phyloP scores from a whole-genome alignment of 2,888 invertebrate genomes.

The Alloplasta piceator region DNA sequence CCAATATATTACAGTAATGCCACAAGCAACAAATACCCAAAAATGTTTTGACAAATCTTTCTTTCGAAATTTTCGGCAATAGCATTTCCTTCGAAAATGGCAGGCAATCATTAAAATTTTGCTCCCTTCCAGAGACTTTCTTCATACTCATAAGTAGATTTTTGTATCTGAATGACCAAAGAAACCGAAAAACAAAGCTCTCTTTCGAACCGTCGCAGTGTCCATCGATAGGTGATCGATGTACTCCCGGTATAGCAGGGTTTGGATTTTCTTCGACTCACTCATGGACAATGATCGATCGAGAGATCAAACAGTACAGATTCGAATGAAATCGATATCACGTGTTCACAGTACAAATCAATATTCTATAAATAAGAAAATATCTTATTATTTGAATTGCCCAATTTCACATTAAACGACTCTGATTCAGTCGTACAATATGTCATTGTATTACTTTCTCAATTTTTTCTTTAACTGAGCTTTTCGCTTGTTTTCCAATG shows the following conservation, averaged over 20 bases:
- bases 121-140: no score
- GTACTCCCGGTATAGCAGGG: slow-evolving; percentile 20
- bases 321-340: slow-evolving; percentile 15
- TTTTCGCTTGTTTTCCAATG: slow-evolving; percentile 90
- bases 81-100: no score
- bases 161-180: no score
- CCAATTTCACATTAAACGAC: slow-evolving; percentile 36
- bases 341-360: slow-evolving; percentile 28
- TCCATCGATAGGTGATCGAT: slow-evolving; percentile 9
- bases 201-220: no score
- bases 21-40: no score
- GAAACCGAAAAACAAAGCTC: no score
- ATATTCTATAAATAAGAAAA: slow-evolving; percentile 64
- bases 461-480: slow-evolving; percentile 85
- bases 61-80: no score
- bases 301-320: not conserved
- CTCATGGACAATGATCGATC: not conserved
- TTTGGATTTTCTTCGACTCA: not conserved
- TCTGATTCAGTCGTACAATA: not conserved
- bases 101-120: no score
- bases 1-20: no score
- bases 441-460: slow-evolving; percentile 69
- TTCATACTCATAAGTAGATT: no score
- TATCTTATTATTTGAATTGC: slow-evolving; percentile 52
- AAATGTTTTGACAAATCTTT: no score